Evolutionary conservation across 1,140 invertebrate species (phyloP).

Genomic region (Sipha flava): DNA sequence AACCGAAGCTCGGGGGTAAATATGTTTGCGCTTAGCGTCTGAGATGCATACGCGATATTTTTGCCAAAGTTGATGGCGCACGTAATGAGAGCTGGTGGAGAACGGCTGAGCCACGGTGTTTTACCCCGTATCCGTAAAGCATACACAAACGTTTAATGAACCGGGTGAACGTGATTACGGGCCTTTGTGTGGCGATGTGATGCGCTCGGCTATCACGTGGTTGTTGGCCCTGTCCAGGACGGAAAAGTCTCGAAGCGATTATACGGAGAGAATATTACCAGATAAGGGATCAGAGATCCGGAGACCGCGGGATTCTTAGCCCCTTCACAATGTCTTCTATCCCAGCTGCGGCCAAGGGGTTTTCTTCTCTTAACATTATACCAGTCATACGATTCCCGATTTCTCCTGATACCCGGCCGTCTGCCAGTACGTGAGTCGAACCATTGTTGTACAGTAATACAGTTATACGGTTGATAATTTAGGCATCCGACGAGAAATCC

Average conservation of each 20-base stretch:
- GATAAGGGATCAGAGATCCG: too few species aligned
- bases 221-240: neutral
- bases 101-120: neutral
- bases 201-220: neutral
- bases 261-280: neutral
- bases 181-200: neutral
- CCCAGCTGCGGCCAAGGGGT: too few species aligned
- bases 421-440: too few species aligned
- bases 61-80: constrained; percentile 7
- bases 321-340: too few species aligned
- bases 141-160: constrained; percentile 5
- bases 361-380: too few species aligned
- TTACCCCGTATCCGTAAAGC: neutral
- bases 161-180: constrained; percentile 19
- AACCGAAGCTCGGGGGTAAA: neutral
- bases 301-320: too few species aligned
- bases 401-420: too few species aligned
- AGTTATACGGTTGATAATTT: too few species aligned
- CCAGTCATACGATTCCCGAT: too few species aligned
- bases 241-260: neutral
- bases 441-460: too few species aligned
- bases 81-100: neutral
- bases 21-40: neutral
- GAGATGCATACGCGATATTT: neutral
- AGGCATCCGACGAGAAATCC: too few species aligned